phyloP scores from a whole-genome alignment of 2,113 vertebrate species.

The Notothenia rossii region DNA sequence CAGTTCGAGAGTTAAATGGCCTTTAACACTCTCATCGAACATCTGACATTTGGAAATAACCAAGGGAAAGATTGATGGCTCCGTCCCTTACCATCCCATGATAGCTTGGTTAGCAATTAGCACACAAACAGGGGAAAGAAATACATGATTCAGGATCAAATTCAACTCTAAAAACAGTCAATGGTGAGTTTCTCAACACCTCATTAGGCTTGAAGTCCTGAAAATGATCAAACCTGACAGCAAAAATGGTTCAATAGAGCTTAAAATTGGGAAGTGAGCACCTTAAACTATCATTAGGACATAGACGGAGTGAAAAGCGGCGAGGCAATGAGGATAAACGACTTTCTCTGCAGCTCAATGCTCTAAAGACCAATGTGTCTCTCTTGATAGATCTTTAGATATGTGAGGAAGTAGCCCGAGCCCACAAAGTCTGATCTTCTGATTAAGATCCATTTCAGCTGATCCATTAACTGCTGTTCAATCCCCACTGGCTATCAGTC shows the following conservation, averaged over 20 bases:
- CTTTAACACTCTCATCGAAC: constrained; percentile 33
- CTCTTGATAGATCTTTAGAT: constrained; percentile 2
- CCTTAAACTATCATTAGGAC: constrained; percentile 33
- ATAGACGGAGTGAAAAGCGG: constrained; percentile 23
- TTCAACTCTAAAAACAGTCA: neutral
- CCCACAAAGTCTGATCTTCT: neutral
- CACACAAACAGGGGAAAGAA: constrained; percentile 20
- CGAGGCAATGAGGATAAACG: constrained; percentile 29
- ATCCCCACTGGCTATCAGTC: neutral
- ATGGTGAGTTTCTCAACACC: neutral
- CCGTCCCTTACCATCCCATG: constrained; percentile 17
- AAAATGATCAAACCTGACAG: neutral
- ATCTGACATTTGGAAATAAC: constrained; percentile 61
- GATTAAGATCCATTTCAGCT: neutral
- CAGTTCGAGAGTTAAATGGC: neutral
- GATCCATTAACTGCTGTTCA: neutral
- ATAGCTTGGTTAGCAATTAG: constrained; percentile 11
- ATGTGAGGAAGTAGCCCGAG: neutral
- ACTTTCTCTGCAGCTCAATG: constrained; percentile 6
- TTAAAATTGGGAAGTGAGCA: constrained; percentile 35
- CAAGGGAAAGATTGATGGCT: neutral
- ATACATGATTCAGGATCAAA: neutral
- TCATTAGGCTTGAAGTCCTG: neutral
- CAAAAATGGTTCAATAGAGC: constrained; percentile 11
- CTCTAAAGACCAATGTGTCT: neutral